Base-by-base conservation (phyloP, 2,888 invertebrate genomes). In the Pimpla rufipes region DNA sequence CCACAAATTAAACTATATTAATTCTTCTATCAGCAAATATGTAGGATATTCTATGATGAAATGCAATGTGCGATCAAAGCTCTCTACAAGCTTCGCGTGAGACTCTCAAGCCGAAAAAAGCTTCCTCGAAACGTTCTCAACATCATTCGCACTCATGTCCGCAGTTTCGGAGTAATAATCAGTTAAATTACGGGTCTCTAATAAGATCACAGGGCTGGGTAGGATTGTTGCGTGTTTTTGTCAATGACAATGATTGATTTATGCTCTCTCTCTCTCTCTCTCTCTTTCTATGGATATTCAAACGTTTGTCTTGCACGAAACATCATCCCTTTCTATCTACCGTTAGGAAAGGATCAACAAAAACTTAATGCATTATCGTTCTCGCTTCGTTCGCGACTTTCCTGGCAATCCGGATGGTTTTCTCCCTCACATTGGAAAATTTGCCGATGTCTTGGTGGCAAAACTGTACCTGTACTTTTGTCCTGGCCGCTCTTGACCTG, bases 401-500 rank as follows among this genome's bases (percentile, higher is more conserved):
- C 13, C 11, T 74, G 40, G 37, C 47, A 23, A 57, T 50, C 11
- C 47, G 16, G 42, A 37, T 21, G 66, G 21, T 52, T 52, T 6
- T n/a, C n/a, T 18, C 18, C 42, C 45, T 67, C 45, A 21, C 23
- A 59, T 35, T 6, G 59, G 45, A 59, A 57, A 45, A 59, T 73
- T 35, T 70, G 37, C 50, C 37, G 47, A 42, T 71, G 66, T 50
- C 18, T 73, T 71, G 66, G 74, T n/a, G 57, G 57, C 45, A 70
- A 29, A 29, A 78, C 59, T 68, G 64, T 90, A 88, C 90, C 91
- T 89, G 90, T 90, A 70, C 87, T 88, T 86, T 91, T 92, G 68
- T 93, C 93, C 87, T 89, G 89, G 68, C 87, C 89, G 82, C 86
- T 87, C 87, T 92, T 93, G 86, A 87, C 86, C 79, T 91, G 90